A percentile compares a stretch with the other conserved stretches of the same genome.
Conservation (phyloP, 2,797 vertebrate genomes). For the Ctenopoma kingsleyae region DNA sequence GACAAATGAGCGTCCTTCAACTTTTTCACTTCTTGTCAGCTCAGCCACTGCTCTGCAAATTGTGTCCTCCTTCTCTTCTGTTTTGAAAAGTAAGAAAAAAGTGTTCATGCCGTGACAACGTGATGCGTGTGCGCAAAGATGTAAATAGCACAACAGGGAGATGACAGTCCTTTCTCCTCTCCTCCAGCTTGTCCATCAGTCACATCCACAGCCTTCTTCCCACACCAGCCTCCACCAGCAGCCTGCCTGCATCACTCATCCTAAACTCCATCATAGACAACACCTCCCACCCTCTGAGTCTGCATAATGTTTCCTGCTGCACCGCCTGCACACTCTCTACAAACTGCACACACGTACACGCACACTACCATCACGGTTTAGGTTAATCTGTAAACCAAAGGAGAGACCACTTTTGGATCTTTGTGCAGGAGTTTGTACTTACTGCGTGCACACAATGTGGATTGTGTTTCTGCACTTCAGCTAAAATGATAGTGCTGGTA, state of each 20-base stretch:
- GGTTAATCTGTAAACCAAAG: neutral
- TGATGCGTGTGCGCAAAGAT: conserved; percentile 32
- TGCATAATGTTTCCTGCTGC: conserved; percentile 17
- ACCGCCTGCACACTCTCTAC: neutral
- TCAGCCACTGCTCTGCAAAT: conserved; percentile 26
- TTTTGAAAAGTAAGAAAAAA: conserved; percentile 21
- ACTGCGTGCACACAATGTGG: too few relatives aligned
- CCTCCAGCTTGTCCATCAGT: conserved; percentile 62
- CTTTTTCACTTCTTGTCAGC: conserved; percentile 45
- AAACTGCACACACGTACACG: conserved; percentile 9
- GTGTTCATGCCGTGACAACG: conserved; percentile 30
- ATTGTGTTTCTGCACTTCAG: neutral
- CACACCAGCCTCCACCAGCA: conserved; percentile 50
- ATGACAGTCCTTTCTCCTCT: conserved; percentile 56
- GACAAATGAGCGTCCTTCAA: conserved; percentile 53
- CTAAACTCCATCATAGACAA: conserved; percentile 51
- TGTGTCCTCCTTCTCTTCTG: conserved; percentile 41
- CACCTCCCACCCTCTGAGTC: conserved; percentile 53
- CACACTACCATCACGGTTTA: neutral
- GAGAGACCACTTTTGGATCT: neutral
- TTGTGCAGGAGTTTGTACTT: too few relatives aligned
- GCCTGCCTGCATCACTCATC: conserved; percentile 47
- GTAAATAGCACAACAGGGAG: conserved; percentile 49
- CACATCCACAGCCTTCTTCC: conserved; percentile 57
- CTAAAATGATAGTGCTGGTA: neutral